Evolutionary conservation across 1,140 invertebrate species (phyloP).

Genomic region (Elysia chlorotica): DNA sequence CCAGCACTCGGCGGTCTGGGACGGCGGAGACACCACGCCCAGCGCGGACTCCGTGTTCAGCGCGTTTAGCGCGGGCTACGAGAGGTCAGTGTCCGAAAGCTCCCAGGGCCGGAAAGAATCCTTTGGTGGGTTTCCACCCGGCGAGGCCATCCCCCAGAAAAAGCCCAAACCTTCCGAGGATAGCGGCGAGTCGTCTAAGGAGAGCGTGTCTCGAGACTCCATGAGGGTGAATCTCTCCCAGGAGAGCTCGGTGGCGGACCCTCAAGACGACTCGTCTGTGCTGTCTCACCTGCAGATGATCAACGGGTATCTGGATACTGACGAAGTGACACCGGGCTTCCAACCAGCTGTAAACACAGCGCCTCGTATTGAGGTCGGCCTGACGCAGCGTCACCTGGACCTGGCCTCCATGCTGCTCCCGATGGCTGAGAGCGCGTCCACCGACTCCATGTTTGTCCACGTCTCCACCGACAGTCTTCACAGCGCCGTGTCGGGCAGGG

Average conservation of each 20-base stretch:
- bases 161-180: neutral
- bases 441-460: constrained; percentile 4
- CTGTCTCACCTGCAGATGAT: too few relatives aligned
- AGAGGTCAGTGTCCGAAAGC: neutral
- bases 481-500: neutral
- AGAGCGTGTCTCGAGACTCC: constrained; percentile 12
- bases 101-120: neutral
- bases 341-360: too few relatives aligned
- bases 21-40: too few relatives aligned
- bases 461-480: constrained; percentile 9
- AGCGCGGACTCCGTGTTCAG: too few relatives aligned
- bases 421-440: constrained; percentile 6
- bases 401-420: neutral
- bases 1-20: too few relatives aligned
- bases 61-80: too few relatives aligned
- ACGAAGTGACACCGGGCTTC: too few relatives aligned
- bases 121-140: too few relatives aligned
- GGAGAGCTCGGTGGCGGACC: constrained; percentile 9
- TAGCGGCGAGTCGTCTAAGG: neutral
- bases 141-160: constrained; percentile 5
- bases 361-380: neutral
- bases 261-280: neutral
- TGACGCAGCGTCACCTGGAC: neutral
- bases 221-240: constrained; percentile 21
- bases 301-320: too few relatives aligned